Percentiles rank a stretch among this genome's conserved stretches.
Conservation (phyloP, 2,797 vertebrate species). For the Gallinago solitaria region DNA sequence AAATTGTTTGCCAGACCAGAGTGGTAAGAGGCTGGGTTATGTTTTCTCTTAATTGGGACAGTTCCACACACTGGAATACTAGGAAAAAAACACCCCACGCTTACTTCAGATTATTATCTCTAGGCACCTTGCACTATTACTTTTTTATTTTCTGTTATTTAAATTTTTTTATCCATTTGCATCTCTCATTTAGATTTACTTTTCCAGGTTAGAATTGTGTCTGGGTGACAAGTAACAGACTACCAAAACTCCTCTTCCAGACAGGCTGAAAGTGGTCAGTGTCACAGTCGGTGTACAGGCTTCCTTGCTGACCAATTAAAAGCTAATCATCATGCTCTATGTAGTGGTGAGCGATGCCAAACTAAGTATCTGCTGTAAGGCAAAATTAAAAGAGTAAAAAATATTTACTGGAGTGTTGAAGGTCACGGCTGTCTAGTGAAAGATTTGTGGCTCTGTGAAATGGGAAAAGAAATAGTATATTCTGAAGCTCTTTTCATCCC, state of each 20-base stretch:
- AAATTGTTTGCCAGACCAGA: neutral
- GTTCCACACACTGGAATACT: neutral
- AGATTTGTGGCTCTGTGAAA: constrained; percentile 67
- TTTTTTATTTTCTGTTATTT: neutral
- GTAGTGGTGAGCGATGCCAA: constrained; percentile 22
- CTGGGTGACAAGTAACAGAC: constrained; percentile 25
- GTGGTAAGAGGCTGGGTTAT: no score
- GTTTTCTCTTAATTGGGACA: neutral
- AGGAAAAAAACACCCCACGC: accelerated
- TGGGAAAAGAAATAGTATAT: constrained; percentile 70
- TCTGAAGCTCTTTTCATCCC: constrained; percentile 76
- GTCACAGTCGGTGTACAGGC: neutral
- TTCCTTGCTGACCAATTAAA: constrained; percentile 30
- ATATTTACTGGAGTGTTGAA: constrained; percentile 65
- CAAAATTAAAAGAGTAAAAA: constrained; percentile 73
- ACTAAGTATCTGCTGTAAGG: constrained; percentile 37
- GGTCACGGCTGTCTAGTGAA: constrained; percentile 76
- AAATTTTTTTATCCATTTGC: neutral
- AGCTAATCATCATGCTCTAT: neutral
- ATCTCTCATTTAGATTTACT: neutral
- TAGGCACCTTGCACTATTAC: neutral
- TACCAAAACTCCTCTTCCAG: neutral
- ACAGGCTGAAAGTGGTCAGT: neutral
- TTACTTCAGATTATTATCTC: neutral
- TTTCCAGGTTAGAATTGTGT: neutral